Percentiles rank a stretch among this genome's conserved stretches.
phyloP scores from a whole-genome alignment of 1,140 invertebrate genomes.

The Pseudomyrmex concolor region DNA sequence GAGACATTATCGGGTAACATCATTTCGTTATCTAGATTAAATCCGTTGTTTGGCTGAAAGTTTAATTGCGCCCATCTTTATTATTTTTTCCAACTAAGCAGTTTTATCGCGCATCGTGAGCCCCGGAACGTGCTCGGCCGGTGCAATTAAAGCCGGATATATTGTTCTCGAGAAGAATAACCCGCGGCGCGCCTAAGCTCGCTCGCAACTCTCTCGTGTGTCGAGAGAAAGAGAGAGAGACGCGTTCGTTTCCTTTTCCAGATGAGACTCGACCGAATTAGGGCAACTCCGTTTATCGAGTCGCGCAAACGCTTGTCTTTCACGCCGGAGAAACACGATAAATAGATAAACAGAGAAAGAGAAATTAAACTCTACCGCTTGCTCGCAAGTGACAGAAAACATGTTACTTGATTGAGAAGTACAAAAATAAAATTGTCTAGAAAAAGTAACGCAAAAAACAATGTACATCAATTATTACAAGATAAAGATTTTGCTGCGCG shows the following conservation, averaged over 20 bases:
- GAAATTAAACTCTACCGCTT: slow-evolving; percentile 58
- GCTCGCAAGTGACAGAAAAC: not conserved
- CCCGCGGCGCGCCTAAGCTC: slow-evolving; percentile 44
- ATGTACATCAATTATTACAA: not conserved
- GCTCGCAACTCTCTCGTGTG: slow-evolving; percentile 26
- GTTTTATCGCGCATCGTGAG: slow-evolving; percentile 60
- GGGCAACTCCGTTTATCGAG: slow-evolving; percentile 52
- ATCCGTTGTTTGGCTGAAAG: not conserved
- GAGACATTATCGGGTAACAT: slow-evolving; percentile 4
- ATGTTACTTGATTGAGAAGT: not conserved
- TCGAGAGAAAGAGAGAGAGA: not conserved
- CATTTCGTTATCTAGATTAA: slow-evolving; percentile 14
- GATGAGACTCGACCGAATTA: slow-evolving; percentile 42
- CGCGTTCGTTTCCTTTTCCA: not conserved
- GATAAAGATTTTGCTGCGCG: not conserved
- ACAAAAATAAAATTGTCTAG: not conserved
- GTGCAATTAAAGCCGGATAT: slow-evolving; percentile 69
- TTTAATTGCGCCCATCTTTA: slow-evolving; percentile 26
- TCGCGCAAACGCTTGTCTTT: slow-evolving; percentile 33
- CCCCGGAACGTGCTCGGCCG: slow-evolving; percentile 18
- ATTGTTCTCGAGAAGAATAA: slow-evolving; percentile 69
- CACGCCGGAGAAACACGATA: not conserved
- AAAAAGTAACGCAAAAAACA: not conserved
- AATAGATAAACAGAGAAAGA: not conserved
- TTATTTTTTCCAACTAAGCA: slow-evolving; percentile 46